Base-by-base conservation (phyloP, 2,113 vertebrate genomes). In the Sinocyclocheilus anshuiensis region DNA sequence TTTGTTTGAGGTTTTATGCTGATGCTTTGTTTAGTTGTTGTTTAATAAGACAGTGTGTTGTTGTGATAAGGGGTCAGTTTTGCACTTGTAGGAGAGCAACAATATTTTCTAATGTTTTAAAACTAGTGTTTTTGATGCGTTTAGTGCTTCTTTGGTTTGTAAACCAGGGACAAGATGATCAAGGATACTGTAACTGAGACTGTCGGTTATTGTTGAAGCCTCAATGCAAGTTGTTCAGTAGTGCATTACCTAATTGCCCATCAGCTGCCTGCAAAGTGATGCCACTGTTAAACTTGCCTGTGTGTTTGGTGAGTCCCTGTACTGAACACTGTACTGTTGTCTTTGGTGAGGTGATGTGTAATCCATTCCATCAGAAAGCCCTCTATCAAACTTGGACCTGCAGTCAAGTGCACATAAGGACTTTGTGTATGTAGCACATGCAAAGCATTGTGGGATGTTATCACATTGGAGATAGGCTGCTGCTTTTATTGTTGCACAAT, bases 401-500 rank as follows among this genome's bases (percentile, higher is more conserved):
- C 20, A 36, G n/a, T 86, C 65, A 16, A 20, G 48, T 81, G 26
- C 45, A 48, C 16, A 26, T 36, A 77, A 85, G 39, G 42, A 71
- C 13, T 36, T 48, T 81, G 86, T 84, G 77, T 74, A 61, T 45
- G 5, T 48, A 65, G 69, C 45, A 18, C 48, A 29, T 83, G 80
- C 11, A 86, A n/a, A 88, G 50, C 80, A 81, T 87, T 92, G 87
- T 92, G 88, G 90, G 88, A 77, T 75, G 53, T 88, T 81, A 42
- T 81, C 4, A 4, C 5, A 10, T 67, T 89, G 86, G 39, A 81
- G 91, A 81, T 86, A 59, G 63, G 79, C 39, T 87, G 77, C 55
- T 77, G 55, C 48, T 55, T 83, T 36, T 55, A 55, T 48, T 89
- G 84, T 57, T 88, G 86, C 83, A 85, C 65, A 45, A 80, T 9